Evolutionary conservation across 2,888 invertebrate genomes (phyloP).

Genomic region (Xylota segnis): DNA sequence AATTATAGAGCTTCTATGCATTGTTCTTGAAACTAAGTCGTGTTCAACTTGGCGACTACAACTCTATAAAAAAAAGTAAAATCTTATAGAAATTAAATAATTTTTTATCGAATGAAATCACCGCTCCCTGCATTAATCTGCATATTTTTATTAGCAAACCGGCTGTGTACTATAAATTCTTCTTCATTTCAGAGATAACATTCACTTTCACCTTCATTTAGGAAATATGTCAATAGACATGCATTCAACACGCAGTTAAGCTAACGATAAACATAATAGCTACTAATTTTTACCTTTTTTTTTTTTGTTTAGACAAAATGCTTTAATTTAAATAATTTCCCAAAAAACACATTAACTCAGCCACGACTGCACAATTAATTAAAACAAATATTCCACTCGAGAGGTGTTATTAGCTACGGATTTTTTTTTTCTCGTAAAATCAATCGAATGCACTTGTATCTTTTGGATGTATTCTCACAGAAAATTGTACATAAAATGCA

Average conservation of each 20-base stretch:
- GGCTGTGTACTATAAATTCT: slow-evolving; percentile 8
- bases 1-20: slow-evolving; percentile 39
- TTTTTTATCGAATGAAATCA: slow-evolving; percentile 36
- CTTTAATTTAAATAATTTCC: slow-evolving; percentile 46
- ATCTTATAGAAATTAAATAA: slow-evolving; percentile 9
- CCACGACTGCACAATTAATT: slow-evolving; percentile 35
- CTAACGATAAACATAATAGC: background rate
- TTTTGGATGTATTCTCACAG: background rate
- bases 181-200: slow-evolving; percentile 9
- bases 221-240: slow-evolving; percentile 6
- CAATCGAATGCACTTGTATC: slow-evolving; percentile 29
- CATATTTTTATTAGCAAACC: slow-evolving; percentile 34
- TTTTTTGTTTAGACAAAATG: background rate
- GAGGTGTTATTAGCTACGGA: background rate
- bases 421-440: slow-evolving; percentile 10
- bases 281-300: slow-evolving; percentile 28
- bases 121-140: slow-evolving; percentile 35
- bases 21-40: slow-evolving; percentile 40
- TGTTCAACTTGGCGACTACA: slow-evolving; percentile 34
- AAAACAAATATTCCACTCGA: slow-evolving; percentile 40
- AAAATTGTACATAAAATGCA: slow-evolving; percentile 10
- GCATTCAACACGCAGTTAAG: background rate
- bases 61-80: slow-evolving; percentile 8
- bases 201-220: slow-evolving; percentile 69
- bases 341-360: slow-evolving; percentile 27